A percentile compares a stretch with the other conserved stretches of the same genome.
These are phyloP conservation scores for Mustelus asterias DNA, from an alignment of 2,113 vertebrate genomes.

Conservation along the genomic window DNA sequence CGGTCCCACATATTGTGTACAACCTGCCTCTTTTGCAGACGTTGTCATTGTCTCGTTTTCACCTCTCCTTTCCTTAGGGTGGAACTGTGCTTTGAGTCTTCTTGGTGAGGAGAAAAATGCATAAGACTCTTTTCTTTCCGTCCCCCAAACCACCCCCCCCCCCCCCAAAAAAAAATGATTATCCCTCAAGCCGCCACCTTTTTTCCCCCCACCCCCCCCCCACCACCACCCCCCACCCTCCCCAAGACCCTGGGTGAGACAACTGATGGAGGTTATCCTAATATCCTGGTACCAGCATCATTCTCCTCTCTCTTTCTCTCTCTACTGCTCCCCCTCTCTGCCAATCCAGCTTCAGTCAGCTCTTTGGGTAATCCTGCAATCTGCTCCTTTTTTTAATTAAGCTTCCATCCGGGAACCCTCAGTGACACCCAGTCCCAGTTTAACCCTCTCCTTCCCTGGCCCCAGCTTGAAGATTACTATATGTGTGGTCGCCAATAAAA, in stretches of 20 bases:
- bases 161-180: conserved; percentile 36
- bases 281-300: conserved; percentile 42
- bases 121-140: neutral
- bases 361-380: conserved; percentile 39
- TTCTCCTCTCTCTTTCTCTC: conserved; percentile 37
- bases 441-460: neutral
- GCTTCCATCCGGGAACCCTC: conserved; percentile 30
- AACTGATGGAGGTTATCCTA: conserved; percentile 38
- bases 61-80: conserved; percentile 20
- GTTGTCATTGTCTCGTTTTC: neutral
- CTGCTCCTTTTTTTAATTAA: conserved; percentile 38
- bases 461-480: neutral
- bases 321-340: conserved; percentile 39
- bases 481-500: no score
- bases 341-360: conserved; percentile 39
- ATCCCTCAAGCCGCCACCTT: neutral
- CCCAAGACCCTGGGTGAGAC: conserved; percentile 24
- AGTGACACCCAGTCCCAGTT: neutral
- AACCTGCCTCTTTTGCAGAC: conserved; percentile 3
- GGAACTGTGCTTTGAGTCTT: conserved; percentile 8
- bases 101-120: no score
- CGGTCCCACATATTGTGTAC: conserved; percentile 59
- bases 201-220: neutral
- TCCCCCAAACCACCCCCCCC: conserved; percentile 38
- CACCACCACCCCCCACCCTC: neutral